Base-by-base conservation (phyloP, 2,113 vertebrate genomes). In the Tyto alba region DNA sequence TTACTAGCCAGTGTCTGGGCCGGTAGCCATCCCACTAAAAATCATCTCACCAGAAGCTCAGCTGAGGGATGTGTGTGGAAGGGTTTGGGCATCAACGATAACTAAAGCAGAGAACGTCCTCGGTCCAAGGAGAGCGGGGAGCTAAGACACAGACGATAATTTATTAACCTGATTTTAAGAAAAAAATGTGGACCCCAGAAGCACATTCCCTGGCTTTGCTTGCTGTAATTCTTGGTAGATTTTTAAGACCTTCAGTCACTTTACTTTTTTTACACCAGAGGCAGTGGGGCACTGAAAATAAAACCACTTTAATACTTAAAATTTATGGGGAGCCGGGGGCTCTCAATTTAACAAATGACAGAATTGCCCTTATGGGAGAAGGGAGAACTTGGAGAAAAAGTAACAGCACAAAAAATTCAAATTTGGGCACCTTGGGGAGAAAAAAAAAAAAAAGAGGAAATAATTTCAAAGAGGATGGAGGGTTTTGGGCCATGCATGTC, bases 371-470 rank as follows among this genome's bases (percentile, higher is more conserved):
- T 36, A 19, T 0, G 1, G 29, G 29, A 63, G 34, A 45, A 56
- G n/a, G 66, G 57, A 74, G 62, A 92, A 17, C 16, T n/a, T 8
- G 36, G 38, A 36, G 21, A 25, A 29, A 20, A 45, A 32, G 11
- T 20, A 68, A 20, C 23, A 12, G 30, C 34, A 16, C 30, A 63
- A 66, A n/a, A 21, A 30, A 3, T 2, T 25, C 8, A 36, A 13
- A 43, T 50, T 1, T 43, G 41, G 29, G 32, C 13, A 56, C 2
- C 1, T 3, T 9, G 6, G 6, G 5, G 25, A 10, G 5, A 1
- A 21, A 60, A 43, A 52, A 57, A 10, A 1, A 21, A 60, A 43
- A 52, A 57, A 10, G 11, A 6, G 30, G 47, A 17, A 38, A 40
- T 38, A 0, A 22, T 36, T 45, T 7, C 6, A 10, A 41, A 21